Evolutionary conservation across 2,888 invertebrate genomes (phyloP), one percentile per base, ranked within the genome.

Genomic region (Frankliniella fusca): DNA sequence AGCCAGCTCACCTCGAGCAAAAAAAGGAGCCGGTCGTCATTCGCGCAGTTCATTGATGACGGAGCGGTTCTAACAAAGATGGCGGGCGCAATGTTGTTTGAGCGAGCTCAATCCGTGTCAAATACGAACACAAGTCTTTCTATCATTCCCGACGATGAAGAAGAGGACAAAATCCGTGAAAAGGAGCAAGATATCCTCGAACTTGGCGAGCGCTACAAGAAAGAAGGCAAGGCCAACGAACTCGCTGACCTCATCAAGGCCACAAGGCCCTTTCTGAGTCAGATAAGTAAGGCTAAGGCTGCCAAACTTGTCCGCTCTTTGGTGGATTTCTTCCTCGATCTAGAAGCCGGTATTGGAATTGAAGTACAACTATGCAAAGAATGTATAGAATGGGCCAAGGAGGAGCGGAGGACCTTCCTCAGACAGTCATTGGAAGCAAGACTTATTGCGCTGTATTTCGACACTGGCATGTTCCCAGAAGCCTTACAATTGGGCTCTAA

Each of bases 361-460:
- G 98, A 98, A 91, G 92, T 92, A 84, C 94, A 96, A 89, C 90
- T 97, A 84, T 96, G 96, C 89, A 95, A 95, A 90, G 99, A 99
- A 90, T 99, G 98, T 90, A 99, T 99, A 90, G 97, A 98, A 90
- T 99, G 99, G 99, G 98, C 99, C 50, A 97, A 97, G 88, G 95
- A 97, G 87, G 99, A 99, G 88, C 94, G 97, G 85, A 93, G 99
- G 85, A 98, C 98, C 28, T 99, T 99, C 89, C 90, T 99, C 84
- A 91, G 99, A 86, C 99, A 99, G 89, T 97, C 97, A 0, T 89
- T 99, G 85, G 98, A 99, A 88, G 96, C 98, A 23, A 91, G 99
- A 86, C 91, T 99, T 83, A 94, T 99, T 87, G 97, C 98, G 3
- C 91, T 99, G 76, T 98, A 97, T 89, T 97, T 94, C 88, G 97